Conservation (phyloP, 2,113 vertebrate species). For the Australoheros scitulus region DNA sequence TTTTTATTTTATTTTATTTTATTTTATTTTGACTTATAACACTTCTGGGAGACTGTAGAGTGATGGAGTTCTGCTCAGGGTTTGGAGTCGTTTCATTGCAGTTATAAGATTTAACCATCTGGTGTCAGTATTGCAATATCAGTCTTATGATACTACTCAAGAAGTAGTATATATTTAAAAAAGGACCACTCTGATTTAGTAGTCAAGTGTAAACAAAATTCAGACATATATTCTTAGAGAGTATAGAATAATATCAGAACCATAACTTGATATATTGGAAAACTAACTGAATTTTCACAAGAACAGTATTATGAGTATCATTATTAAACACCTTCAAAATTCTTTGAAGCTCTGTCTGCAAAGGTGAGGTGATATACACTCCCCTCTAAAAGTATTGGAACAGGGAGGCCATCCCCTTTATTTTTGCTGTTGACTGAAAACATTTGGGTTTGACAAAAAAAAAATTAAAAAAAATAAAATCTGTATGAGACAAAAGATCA, state of each 20-base stretch:
- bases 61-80: too few relatives aligned
- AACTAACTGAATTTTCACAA: background rate
- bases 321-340: background rate
- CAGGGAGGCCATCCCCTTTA: too few relatives aligned
- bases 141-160: background rate
- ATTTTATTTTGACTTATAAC: too few relatives aligned
- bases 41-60: background rate
- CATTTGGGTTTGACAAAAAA: too few relatives aligned
- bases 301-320: background rate
- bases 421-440: too few relatives aligned
- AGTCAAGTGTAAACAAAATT: background rate
- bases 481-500: too few relatives aligned
- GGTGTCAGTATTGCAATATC: constrained; percentile 54
- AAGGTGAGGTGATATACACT: background rate
- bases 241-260: background rate
- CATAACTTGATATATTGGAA: background rate
- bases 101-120: background rate
- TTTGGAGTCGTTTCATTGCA: background rate
- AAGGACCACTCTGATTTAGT: background rate
- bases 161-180: background rate
- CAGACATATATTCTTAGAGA: background rate
- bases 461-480: too few relatives aligned
- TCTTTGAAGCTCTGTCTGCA: background rate
- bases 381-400: too few relatives aligned
- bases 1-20: too few relatives aligned